Evolutionary conservation across 2,113 vertebrate species (phyloP).

Genomic region (Malaclemys terrapin): DNA sequence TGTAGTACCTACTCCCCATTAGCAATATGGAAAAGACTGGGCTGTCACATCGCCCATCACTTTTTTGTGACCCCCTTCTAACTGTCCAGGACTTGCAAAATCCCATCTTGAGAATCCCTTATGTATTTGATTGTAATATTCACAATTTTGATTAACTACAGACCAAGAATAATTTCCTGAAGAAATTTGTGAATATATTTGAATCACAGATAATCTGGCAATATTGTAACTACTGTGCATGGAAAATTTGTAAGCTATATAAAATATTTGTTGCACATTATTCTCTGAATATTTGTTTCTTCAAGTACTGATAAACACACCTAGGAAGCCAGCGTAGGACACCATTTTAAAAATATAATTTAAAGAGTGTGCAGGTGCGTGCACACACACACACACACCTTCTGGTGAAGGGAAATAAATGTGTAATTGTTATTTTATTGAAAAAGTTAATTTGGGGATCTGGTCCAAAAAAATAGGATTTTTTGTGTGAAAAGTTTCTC

Average conservation of each 20-base stretch:
- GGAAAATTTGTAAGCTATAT: not conserved
- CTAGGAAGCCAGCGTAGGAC: too few species aligned
- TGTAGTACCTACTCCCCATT: rapidly evolving
- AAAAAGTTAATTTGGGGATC: too few species aligned
- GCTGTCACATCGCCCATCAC: not conserved
- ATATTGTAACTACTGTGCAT: too few species aligned
- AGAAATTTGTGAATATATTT: not conserved
- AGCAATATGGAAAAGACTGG: not conserved
- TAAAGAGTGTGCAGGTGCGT: too few species aligned
- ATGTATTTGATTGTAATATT: not conserved
- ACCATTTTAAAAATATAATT: too few species aligned
- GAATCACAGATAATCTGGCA: not conserved
- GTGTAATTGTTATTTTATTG: too few species aligned
- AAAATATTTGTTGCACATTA: not conserved
- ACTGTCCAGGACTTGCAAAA: rapidly evolving
- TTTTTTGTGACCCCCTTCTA: rapidly evolving
- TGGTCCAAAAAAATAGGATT: too few species aligned
- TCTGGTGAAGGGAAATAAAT: too few species aligned
- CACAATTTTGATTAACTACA: not conserved
- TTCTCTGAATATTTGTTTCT: too few species aligned
- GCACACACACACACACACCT: not conserved
- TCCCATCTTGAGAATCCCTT: not conserved
- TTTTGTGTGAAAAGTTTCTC: too few species aligned
- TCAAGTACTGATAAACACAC: too few species aligned
- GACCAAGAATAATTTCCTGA: not conserved